Evolutionary conservation across 2,797 vertebrate genomes (phyloP), one percentile per base, ranked within the genome.

Genomic region (Diplodus puntazzo): DNA sequence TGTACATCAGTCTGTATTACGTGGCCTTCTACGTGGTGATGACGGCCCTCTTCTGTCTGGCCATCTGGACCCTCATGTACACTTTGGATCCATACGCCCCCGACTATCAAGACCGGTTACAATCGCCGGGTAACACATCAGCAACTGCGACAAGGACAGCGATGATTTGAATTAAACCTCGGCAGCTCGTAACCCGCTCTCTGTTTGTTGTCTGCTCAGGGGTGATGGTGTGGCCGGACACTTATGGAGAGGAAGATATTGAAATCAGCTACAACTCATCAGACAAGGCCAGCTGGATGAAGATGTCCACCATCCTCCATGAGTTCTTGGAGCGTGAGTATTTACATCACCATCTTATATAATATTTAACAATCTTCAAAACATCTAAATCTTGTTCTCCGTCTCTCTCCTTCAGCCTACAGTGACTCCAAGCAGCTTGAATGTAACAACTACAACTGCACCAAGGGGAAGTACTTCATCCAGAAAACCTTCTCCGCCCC

Each of bases 1-100:
- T 97, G 69, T 97, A 96, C 96, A 97, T 98, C 93, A 97, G 95
- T 80, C 92, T 97, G 69, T 98, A 98, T 78, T 98, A 98, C 5
- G 89, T 95, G 71, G 96, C 95, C 42, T 98, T 98, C 94, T 98
- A 98, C 0, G 87, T 96, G 84, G 95, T 97, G 86, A 96, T 97
- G 94, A 94, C 95, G 0, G 90, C 78, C 20, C 81, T 98, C 72
- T 98, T 98, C 0, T 90, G 91, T 2, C 92, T 98, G 80, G 93
- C 94, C 79, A 92, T 98, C 82, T 98, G 95, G 11, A 91, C 82
- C 7, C 92, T 98, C 52, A 95, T 98, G 97, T 93, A 88, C 76
- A 98, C 97, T 0, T 12, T 98, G 14, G 89, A 92, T 77, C 96
- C 97, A 0, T 97, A 97, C 0, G 87, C 93, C 0, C 97, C 97